These are phyloP conservation scores for Berghia stephanieae DNA, from an alignment of 1,140 invertebrate species.

Conservation along the genomic window DNA sequence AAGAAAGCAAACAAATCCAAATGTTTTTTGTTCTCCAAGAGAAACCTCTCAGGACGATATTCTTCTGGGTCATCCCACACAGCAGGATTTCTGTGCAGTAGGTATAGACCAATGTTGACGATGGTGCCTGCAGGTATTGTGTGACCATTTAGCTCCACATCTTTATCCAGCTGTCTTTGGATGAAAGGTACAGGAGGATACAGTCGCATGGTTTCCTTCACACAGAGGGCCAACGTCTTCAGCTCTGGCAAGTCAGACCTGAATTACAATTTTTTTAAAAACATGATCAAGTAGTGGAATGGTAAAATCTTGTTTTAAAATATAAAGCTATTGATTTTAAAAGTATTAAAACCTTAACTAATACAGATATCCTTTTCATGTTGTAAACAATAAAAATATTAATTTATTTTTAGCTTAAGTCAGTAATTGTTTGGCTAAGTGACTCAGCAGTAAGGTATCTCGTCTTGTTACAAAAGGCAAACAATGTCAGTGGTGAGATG, in stretches of 20 bases:
- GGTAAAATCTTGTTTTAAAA: background rate
- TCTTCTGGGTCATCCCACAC: constrained; percentile 31
- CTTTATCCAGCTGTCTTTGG: background rate
- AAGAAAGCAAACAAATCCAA: constrained; percentile 38
- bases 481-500: no score
- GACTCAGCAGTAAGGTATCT: no score
- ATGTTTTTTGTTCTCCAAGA: constrained; percentile 37
- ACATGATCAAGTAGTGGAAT: no score
- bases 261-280: background rate
- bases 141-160: background rate
- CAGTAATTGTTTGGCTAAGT: background rate
- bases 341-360: background rate
- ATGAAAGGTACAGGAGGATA: constrained; percentile 68
- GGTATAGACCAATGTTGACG: background rate
- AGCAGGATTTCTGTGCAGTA: background rate
- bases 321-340: background rate
- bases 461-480: no score
- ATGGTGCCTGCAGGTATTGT: background rate
- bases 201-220: constrained; percentile 65
- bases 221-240: constrained; percentile 59
- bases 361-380: background rate
- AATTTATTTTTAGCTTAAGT: background rate
- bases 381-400: background rate
- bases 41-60: constrained; percentile 42
- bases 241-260: constrained; percentile 56